Base-by-base conservation (phyloP, 2,113 vertebrate genomes). In the Sylvia atricapilla region DNA sequence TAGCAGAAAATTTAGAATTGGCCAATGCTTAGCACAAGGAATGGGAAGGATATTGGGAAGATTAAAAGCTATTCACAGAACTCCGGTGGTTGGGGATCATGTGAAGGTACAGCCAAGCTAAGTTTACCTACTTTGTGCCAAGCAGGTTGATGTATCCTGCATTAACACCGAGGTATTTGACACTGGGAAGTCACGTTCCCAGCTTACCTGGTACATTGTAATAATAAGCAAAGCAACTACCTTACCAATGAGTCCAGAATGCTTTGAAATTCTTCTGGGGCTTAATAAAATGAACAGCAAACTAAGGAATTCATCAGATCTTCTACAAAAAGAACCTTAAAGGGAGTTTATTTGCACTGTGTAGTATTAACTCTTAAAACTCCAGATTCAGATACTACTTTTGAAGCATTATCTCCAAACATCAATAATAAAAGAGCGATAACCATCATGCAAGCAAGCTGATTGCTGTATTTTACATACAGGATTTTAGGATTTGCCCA, bases 1-100 rank as follows among this genome's bases (percentile, higher is more conserved):
- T 98, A 94, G 91, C 89, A 79, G 46, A 83, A 74, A 97, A 96
- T 98, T 98, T 98, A 96, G 95, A 96, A 91, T 96, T 97, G 93
- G 97, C 96, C 97, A 98, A 98, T 98, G 87, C 89, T 94, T 76
- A 96, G 76, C 96, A 97, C 91, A 78, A 97, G 92, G 91, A 96
- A 95, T 81, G 89, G 83, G 83, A 95, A 87, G 91, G 91, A 46
- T 79, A 90, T 82, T 63, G 77, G 76, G 85, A 95, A 83, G 62
- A 69, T 84, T 94, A 77, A 84, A 87, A 37, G 72, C 89, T 94
- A 73, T 77, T 93, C 93, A 93, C 94, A 94, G 84, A 94, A 96
- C 88, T 76, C 90, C 58, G 10, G 83, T 44, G 90, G 81, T 55
- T 96, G 91, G 96, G 97, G 95, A 92, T 95, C 15, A 50, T 89